These are phyloP conservation scores for Ochlodes sylvanus DNA, from an alignment of 2,888 invertebrate species.

Conservation along the genomic window DNA sequence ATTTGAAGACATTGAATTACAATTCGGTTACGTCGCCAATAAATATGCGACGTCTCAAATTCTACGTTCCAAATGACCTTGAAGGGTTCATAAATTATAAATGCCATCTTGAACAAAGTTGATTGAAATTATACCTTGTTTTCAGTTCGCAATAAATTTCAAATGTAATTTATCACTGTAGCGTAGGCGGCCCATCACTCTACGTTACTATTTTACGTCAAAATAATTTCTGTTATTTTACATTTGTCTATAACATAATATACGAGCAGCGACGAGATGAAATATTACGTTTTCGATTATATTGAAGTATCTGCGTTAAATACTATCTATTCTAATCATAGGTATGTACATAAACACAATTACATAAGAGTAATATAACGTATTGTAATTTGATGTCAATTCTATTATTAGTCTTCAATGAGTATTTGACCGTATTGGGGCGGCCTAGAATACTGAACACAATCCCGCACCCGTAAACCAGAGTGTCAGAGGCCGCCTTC, in stretches of 20 bases:
- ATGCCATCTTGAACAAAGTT: constrained; percentile 14
- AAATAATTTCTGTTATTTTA: neutral
- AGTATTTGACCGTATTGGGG: too few relatives aligned
- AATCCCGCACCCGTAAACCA: too few relatives aligned
- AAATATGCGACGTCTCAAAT: constrained; percentile 11
- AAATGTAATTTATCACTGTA: constrained; percentile 12
- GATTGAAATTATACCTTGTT: constrained; percentile 11
- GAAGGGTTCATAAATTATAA: constrained; percentile 17
- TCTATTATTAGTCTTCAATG: too few relatives aligned
- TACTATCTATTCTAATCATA: too few relatives aligned
- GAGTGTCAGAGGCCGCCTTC: too few relatives aligned
- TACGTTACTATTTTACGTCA: neutral
- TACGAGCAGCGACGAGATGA: too few relatives aligned
- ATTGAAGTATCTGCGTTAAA: too few relatives aligned
- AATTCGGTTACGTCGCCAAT: constrained; percentile 1
- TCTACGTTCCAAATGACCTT: neutral
- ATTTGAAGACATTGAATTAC: constrained; percentile 15
- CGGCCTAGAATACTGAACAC: too few relatives aligned
- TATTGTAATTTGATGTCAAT: too few relatives aligned
- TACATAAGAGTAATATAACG: too few relatives aligned
- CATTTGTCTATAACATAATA: neutral
- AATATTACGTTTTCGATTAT: too few relatives aligned
- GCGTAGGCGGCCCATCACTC: neutral
- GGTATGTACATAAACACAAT: too few relatives aligned
- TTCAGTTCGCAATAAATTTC: constrained; percentile 8